Conservation (phyloP, 2,888 invertebrate genomes). For the Galerucella calmariensis region DNA sequence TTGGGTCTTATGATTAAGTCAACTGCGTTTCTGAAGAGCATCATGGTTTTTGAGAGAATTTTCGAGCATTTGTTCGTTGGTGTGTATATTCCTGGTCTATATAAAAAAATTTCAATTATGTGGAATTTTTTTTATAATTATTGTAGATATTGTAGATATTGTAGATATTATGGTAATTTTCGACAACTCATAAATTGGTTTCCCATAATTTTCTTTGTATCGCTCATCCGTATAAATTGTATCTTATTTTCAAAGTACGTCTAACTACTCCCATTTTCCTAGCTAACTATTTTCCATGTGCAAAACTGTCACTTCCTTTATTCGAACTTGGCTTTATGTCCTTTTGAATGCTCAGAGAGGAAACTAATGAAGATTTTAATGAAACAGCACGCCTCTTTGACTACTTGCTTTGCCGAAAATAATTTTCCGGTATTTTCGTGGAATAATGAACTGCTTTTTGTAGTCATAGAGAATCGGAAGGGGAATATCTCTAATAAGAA, state of each 20-base stretch:
- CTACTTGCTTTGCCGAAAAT: conserved; percentile 17
- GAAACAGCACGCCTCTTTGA: conserved; percentile 27
- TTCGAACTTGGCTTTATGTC: not conserved
- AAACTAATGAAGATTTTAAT: conserved; percentile 28
- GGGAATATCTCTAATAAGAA: conserved; percentile 12
- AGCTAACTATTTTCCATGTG: conserved; percentile 2
- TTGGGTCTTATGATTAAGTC: too few species aligned
- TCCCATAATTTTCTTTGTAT: too few species aligned
- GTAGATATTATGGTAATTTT: too few species aligned
- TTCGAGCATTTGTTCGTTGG: too few species aligned
- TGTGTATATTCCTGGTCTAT: too few species aligned
- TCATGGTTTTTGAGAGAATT: too few species aligned
- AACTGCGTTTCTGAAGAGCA: too few species aligned
- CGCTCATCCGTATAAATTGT: not conserved
- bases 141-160: too few species aligned
- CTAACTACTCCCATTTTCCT: not conserved
- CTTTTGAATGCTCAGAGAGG: conserved; percentile 7
- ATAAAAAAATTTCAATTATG: too few species aligned
- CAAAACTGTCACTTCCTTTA: conserved; percentile 18
- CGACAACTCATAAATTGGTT: too few species aligned
- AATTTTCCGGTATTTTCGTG: conserved; percentile 27
- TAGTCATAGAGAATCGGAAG: conserved; percentile 2
- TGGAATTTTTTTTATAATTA: too few species aligned
- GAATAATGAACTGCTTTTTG: conserved; percentile 21
- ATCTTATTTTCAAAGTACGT: not conserved